Conservation (phyloP, 2,113 vertebrate species). For the Gallinago jamesoni region DNA sequence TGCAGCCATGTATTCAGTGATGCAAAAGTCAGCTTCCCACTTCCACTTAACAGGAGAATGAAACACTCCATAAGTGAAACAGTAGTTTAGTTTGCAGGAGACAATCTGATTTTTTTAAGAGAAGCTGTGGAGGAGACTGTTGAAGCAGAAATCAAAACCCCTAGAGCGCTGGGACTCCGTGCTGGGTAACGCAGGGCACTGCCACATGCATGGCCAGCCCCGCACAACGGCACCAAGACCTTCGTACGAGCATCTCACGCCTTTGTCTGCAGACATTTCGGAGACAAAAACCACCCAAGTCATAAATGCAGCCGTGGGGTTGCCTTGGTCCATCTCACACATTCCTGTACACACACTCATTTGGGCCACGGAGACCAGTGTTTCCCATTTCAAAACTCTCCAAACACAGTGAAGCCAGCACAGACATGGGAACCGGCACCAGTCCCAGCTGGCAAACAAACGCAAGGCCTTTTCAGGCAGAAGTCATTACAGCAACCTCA, state of each 20-base stretch:
- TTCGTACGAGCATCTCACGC: not conserved
- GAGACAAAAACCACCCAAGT: not conserved
- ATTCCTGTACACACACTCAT: not conserved
- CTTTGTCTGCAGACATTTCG: not conserved
- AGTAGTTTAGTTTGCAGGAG: not conserved
- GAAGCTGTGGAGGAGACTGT: not conserved
- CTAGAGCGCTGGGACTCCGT: rapidly evolving
- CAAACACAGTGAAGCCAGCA: not conserved
- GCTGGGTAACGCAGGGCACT: rapidly evolving
- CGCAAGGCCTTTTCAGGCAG: not conserved
- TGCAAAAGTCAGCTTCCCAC: not conserved
- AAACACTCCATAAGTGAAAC: not conserved
- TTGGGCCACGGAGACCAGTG: not conserved
- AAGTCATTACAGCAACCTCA: not conserved
- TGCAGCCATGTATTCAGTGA: not conserved
- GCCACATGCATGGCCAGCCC: rapidly evolving
- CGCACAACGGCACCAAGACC: rapidly evolving
- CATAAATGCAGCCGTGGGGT: not conserved
- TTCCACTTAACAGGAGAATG: not conserved
- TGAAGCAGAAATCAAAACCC: not conserved
- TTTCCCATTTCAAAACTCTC: not conserved
- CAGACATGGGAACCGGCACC: rapidly evolving
- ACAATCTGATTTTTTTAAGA: not conserved
- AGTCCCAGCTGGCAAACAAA: not conserved
- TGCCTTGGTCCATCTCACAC: not conserved